Conservation (phyloP, 1,140 invertebrate genomes). For the Euwallacea similis region DNA sequence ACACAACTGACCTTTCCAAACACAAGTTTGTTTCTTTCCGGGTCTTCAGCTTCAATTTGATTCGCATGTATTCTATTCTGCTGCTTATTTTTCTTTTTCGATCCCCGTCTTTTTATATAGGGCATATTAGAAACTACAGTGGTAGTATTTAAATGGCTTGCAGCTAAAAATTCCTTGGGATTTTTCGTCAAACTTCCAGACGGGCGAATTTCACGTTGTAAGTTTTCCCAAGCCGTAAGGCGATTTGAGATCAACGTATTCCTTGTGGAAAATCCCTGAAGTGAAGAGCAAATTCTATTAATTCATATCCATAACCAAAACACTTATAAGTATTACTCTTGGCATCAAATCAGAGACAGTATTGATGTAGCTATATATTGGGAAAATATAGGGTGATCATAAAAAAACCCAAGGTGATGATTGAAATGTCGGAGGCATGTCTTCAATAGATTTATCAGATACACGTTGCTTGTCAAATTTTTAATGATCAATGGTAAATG, state of each 20-base stretch:
- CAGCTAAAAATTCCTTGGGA: conserved; percentile 63
- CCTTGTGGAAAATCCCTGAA: conserved; percentile 82
- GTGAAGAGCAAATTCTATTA: conserved; percentile 24
- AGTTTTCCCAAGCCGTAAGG: conserved; percentile 80
- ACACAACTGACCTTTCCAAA: conserved; percentile 47
- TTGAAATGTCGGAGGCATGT: background rate
- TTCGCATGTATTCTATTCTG: conserved; percentile 47
- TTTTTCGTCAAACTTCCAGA: conserved; percentile 71
- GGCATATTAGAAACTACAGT: conserved; percentile 39
- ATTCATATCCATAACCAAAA: conserved; percentile 4
- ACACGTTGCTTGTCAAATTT: too few relatives aligned
- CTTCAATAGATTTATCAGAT: background rate
- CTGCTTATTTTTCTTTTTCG: conserved; percentile 50
- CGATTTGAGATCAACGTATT: conserved; percentile 78
- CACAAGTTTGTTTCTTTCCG: conserved; percentile 18
- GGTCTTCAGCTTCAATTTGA: conserved; percentile 8
- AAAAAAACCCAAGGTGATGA: background rate
- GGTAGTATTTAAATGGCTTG: conserved; percentile 41
- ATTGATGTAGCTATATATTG: background rate
- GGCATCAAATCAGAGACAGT: too few relatives aligned
- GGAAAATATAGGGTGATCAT: background rate
- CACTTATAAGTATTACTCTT: too few relatives aligned
- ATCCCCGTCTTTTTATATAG: conserved; percentile 24
- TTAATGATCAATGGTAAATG: too few relatives aligned
- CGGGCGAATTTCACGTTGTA: conserved; percentile 71